phyloP scores from a whole-genome alignment of 2,113 vertebrate genomes.

The Malaclemys terrapin region DNA sequence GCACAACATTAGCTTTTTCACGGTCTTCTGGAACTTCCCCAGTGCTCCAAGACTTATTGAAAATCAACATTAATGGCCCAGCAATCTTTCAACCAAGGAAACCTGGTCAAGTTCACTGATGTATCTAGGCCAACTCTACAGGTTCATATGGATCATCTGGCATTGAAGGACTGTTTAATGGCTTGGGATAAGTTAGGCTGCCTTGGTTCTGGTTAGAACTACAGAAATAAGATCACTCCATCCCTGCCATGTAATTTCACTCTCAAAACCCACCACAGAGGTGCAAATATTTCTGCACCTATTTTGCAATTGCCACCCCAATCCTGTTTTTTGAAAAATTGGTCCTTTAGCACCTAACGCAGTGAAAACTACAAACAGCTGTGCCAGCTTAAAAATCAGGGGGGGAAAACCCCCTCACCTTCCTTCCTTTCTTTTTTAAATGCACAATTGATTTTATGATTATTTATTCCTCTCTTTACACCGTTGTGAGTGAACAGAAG shows the following conservation, averaged over 20 bases:
- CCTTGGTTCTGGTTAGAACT: not conserved
- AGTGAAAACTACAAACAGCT: not conserved
- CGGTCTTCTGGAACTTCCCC: not conserved
- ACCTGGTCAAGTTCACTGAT: not conserved
- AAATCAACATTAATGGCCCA: not conserved
- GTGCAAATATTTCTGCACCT: no score
- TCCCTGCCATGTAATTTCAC: not conserved
- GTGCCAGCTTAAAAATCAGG: not conserved
- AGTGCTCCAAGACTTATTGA: not conserved
- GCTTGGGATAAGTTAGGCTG: not conserved
- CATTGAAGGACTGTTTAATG: not conserved
- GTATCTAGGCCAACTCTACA: not conserved
- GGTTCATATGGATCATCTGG: no score
- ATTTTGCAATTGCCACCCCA: not conserved
- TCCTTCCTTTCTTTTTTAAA: not conserved
- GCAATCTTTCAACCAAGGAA: no score
- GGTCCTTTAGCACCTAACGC: not conserved
- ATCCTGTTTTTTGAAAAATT: not conserved
- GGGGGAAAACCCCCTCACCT: not conserved
- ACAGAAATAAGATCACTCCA: not conserved
- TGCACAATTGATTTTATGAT: not conserved
- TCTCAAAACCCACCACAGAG: not conserved
- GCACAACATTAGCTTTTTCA: not conserved
- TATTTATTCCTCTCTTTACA: not conserved
- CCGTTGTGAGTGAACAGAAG: not conserved